Conservation (phyloP, 2,113 vertebrate species). For the Turdus rufiventris region DNA sequence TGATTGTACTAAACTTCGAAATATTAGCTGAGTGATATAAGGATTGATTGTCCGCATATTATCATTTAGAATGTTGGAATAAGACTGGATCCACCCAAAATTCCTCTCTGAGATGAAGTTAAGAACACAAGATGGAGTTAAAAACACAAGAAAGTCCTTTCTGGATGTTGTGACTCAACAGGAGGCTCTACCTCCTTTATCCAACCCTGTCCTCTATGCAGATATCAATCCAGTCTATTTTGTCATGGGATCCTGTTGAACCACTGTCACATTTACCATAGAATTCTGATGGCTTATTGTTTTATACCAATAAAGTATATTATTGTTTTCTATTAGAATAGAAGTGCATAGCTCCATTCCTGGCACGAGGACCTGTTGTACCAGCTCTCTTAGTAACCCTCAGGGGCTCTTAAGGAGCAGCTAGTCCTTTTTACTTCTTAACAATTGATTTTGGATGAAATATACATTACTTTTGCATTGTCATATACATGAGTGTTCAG, state of each 20-base stretch:
- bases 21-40: not conserved
- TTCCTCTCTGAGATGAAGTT: not conserved
- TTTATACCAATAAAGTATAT: no score
- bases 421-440: not conserved
- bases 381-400: not conserved
- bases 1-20: not conserved
- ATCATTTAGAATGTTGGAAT: not conserved
- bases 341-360: not conserved
- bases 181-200: not conserved
- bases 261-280: not conserved
- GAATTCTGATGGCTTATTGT: not conserved
- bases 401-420: not conserved
- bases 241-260: not conserved
- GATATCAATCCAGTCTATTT: not conserved
- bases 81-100: not conserved
- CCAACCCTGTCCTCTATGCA: not conserved
- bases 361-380: accelerated
- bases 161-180: not conserved
- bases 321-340: not conserved
- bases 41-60: not conserved
- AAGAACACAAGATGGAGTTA: not conserved
- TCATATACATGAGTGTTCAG: accelerated
- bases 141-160: not conserved
- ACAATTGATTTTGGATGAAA: not conserved
- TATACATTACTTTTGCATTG: not conserved